phyloP scores from a whole-genome alignment of 2,797 vertebrate genomes.

The Sebastes nivosus region DNA sequence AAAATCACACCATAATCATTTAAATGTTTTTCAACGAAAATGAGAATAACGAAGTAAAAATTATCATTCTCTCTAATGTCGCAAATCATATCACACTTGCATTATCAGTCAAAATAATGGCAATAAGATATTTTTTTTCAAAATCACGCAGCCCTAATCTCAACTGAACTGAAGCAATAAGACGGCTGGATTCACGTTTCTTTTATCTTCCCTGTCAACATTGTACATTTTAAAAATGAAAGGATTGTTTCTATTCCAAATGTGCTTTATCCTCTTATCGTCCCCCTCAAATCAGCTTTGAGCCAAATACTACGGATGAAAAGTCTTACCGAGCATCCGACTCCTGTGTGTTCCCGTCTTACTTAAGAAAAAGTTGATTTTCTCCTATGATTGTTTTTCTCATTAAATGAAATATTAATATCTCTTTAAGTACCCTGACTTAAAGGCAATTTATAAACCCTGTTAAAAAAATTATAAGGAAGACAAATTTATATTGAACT shows the following conservation, averaged over 20 bases:
- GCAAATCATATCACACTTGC: too few species aligned
- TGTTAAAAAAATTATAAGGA: background rate
- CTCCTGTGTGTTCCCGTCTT: background rate
- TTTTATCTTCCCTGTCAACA: background rate
- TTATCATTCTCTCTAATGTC: too few species aligned
- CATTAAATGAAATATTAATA: background rate
- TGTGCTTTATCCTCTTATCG: conserved; percentile 25
- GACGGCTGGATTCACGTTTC: background rate
- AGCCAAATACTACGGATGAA: background rate
- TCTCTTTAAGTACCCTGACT: background rate
- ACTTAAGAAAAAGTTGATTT: background rate
- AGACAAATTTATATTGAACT: background rate
- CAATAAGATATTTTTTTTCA: too few species aligned
- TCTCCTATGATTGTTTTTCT: background rate
- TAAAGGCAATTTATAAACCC: background rate
- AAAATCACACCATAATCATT: too few species aligned
- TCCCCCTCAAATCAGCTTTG: conserved; percentile 15
- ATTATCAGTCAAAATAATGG: too few species aligned
- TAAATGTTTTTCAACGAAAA: too few species aligned
- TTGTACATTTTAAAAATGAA: background rate
- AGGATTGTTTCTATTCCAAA: background rate
- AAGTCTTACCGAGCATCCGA: background rate
- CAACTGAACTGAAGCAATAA: background rate
- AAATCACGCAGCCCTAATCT: too few species aligned
- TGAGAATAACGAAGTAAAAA: too few species aligned